Percentiles rank a stretch among this genome's conserved stretches.
Conservation (phyloP, 2,888 invertebrate species). For the Nemotelus nigrinus region DNA sequence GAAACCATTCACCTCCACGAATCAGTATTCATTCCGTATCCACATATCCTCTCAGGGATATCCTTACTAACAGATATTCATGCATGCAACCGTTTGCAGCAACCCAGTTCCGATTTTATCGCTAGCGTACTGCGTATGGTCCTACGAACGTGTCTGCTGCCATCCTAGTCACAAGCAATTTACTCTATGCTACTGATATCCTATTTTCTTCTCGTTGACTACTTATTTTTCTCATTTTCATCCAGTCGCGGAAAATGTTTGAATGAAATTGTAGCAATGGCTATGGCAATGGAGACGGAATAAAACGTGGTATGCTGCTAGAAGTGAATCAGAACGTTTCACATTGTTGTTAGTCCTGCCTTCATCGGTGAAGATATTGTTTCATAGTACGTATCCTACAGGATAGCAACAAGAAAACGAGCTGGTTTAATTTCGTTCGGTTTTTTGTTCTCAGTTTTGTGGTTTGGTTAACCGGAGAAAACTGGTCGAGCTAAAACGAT, state of each 20-base stretch:
- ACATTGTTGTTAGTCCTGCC: background rate
- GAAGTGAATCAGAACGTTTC: background rate
- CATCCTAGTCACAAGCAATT: slow-evolving; percentile 35
- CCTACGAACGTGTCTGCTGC: slow-evolving; percentile 7
- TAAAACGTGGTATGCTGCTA: background rate
- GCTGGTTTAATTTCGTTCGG: background rate
- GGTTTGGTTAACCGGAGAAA: background rate
- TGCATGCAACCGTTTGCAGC: background rate
- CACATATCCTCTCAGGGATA: background rate
- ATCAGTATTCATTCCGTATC: background rate
- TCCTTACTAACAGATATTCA: background rate
- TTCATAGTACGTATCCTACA: too few species aligned
- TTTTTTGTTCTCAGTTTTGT: background rate
- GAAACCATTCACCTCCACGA: background rate
- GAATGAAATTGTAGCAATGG: too few species aligned
- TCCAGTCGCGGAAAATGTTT: background rate
- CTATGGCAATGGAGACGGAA: background rate
- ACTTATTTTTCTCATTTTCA: background rate
- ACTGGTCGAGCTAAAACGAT: background rate
- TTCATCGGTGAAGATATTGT: background rate
- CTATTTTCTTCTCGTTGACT: background rate
- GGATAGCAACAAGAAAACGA: too few species aligned
- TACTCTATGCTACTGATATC: slow-evolving; percentile 21
- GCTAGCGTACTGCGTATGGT: too few species aligned
- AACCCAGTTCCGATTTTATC: background rate